Base-by-base conservation (phyloP, 2,797 vertebrate genomes). In the Clamator glandarius region DNA sequence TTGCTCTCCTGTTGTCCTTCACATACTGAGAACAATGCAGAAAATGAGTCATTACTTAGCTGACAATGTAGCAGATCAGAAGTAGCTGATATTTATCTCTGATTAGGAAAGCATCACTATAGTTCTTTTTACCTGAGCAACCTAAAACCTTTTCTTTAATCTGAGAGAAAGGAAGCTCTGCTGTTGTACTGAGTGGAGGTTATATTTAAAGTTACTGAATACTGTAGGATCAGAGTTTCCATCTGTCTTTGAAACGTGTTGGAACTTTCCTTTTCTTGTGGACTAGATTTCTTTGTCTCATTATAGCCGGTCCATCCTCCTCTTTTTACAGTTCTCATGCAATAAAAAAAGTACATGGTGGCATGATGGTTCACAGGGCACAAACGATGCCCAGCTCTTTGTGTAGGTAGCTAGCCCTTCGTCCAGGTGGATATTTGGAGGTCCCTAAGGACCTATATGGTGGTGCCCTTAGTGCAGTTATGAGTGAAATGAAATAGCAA, bases 81-180 rank as follows among this genome's bases (percentile, higher is more conserved):
- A 96, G 95, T 69, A 95, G 84, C 73, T 80, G 96, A 97, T 97
- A 88, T 69, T 97, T 97, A 96, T 98, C 97, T 96, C 90, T 78
- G 84, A 94, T 90, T 89, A 92, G 93, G 87, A 95, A 95, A 88
- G 52, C 66, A 94, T 80, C 52, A 61, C 72, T 84, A 31, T 48
- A 84, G 59, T 89, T 95, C 89, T 93, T 96, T 97, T 95, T 91
- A 92, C 94, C 70, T 78, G 48, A 74, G 94, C 84, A 96, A 97
- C 61, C 92, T 93, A 94, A 97, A 97, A 96, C 92, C 61, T 86
- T 92, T 90, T 62, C 66, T 96, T 96, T 87, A 92, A 92, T 84
- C 63, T 90, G 57, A 84, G 70, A 95, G 84, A 97, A 96, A 96
- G 89, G 75, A 96, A 93, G 55, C 41, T 96, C 67, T 77, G 51